Conservation (phyloP, 2,113 vertebrate genomes). For the Steatornis caripensis region DNA sequence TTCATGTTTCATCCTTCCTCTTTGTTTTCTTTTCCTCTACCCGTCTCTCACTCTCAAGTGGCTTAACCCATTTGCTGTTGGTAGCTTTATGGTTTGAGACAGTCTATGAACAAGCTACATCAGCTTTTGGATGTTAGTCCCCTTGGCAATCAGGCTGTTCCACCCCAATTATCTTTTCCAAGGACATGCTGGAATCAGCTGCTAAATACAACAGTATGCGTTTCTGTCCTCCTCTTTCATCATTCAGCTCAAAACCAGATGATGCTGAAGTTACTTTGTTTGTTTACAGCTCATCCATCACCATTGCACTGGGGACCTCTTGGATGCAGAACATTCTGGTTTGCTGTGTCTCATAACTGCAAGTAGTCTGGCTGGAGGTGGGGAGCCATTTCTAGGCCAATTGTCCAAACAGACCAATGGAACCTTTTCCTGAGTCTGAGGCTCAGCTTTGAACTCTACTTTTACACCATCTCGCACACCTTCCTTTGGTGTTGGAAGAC, state of each 20-base stretch:
- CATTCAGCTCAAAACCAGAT: neutral
- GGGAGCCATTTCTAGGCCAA: neutral
- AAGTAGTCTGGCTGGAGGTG: neutral
- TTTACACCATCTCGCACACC: neutral
- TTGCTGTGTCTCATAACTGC: neutral
- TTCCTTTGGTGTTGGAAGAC: neutral
- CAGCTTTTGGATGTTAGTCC: neutral
- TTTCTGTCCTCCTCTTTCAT: neutral
- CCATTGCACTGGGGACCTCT: neutral
- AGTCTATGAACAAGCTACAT: neutral
- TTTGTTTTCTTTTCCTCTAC: neutral
- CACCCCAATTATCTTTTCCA: neutral
- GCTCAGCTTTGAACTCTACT: neutral
- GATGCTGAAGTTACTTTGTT: neutral
- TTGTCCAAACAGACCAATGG: neutral
- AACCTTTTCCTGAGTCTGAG: neutral
- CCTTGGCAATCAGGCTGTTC: neutral
- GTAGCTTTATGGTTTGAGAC: neutral
- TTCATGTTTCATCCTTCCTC: neutral
- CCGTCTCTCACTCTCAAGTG: neutral
- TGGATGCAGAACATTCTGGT: neutral
- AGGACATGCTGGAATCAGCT: neutral
- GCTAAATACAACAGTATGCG: neutral
- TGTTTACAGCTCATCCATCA: neutral
- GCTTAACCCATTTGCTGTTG: neutral